Evolutionary conservation across 2,113 vertebrate species (phyloP), one percentile per base, ranked within the genome.

Genomic region (Malaclemys terrapin): DNA sequence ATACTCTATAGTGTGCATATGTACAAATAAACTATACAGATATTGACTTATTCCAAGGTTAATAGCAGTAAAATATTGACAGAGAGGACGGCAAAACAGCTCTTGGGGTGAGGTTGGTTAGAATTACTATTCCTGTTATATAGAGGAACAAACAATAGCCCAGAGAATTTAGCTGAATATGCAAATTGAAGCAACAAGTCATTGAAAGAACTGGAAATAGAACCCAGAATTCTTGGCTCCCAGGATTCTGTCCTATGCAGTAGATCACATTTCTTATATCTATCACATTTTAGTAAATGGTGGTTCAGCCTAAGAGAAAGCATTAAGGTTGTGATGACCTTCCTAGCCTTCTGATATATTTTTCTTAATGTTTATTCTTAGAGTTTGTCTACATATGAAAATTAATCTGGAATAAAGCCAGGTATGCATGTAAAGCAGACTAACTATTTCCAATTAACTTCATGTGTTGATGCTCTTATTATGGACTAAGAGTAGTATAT

Each of bases 271-370:
- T 53, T 78, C 53, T 76, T 75, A 19, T 19, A 56, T n/a, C 50
- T 52, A 0, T 62, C 50, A 5, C 12, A 17, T 38, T 47, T 5
- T 45, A 35, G 22, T 72, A 47, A 62, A 10, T 29, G 82, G 22
- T 0, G 0, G 5, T 38, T 82, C 57, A 80, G 8, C 56, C 17
- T 14, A 14, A 2, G 10, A 53, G n/a, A 86, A 24, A 3, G 0
- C n/a, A 42, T 72, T 72, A 72, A 72, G 69, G 22, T 42, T 75
- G 42, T 38, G 20, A 75, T 24, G 10, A 75, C 22, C n/a, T 42
- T 42, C n/a, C 69, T 75, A 75, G 9, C 69, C 38, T 24, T 38
- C n/a, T 42, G 10, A 38, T 24, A 35, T 38, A 24, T 87, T 85
- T 49, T 80, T 57, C 24, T 25, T 85, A 22, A 75, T 75, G n/a